Conservation (phyloP, 2,888 invertebrate genomes). For the Drosophila pegasa region DNA sequence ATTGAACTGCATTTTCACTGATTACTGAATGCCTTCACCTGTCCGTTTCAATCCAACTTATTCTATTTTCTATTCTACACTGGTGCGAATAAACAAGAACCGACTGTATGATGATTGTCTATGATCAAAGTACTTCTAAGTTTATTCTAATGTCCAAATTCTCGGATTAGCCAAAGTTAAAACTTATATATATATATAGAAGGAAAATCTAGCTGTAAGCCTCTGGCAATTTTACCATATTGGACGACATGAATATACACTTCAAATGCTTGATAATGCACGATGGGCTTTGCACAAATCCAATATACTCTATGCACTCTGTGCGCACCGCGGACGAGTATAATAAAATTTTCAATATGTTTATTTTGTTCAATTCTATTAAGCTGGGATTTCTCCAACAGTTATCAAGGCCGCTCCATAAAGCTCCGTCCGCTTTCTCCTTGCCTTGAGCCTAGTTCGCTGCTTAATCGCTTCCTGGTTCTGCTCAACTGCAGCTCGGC, state of each 20-base stretch:
- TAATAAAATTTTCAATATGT: not conserved
- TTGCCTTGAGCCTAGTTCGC: slow-evolving; percentile 8
- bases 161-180: not conserved
- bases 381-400: not conserved
- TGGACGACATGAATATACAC: no score
- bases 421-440: slow-evolving; percentile 16
- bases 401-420: slow-evolving; percentile 35
- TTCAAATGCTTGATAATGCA: no score
- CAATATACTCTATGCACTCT: not conserved
- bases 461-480: slow-evolving; percentile 44
- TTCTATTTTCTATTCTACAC: not conserved
- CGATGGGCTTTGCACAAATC: not conserved
- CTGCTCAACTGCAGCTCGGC: not conserved
- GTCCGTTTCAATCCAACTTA: not conserved
- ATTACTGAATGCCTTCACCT: not conserved
- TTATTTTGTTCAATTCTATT: not conserved
- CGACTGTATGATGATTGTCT: no score
- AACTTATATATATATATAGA: no score
- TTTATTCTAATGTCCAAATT: not conserved
- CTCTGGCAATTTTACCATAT: no score
- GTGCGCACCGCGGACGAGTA: not conserved
- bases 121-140: not conserved
- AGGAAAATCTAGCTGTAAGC: no score
- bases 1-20: not conserved
- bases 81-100: not conserved